Conservation (phyloP, 2,888 invertebrate species). For the Digitonthophagus gazella region DNA sequence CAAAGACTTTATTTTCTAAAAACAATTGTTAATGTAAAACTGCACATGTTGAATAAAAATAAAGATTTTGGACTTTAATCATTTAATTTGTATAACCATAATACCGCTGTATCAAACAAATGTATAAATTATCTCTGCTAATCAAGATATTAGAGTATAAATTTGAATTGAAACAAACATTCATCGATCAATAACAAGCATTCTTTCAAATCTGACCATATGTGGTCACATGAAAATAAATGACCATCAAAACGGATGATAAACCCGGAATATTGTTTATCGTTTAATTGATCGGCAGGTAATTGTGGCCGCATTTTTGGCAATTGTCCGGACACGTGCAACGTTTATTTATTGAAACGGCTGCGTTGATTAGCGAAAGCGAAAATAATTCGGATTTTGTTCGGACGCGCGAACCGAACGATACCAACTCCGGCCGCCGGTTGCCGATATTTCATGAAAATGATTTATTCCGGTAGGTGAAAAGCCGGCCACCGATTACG, state of each 20-base stretch:
- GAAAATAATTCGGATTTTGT: conserved; percentile 11
- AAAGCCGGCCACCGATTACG: conserved; percentile 30
- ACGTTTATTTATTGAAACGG: conserved; percentile 1
- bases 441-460: conserved; percentile 16
- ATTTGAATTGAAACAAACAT: background rate
- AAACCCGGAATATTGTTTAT: background rate
- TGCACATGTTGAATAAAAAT: no score
- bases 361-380: conserved; percentile 13
- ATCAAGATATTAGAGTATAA: no score
- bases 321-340: background rate
- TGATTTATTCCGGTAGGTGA: conserved; percentile 29
- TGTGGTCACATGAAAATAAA: background rate
- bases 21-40: no score
- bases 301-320: conserved; percentile 4
- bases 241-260: no score
- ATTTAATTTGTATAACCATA: no score
- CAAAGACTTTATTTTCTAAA: no score
- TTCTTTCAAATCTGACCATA: background rate
- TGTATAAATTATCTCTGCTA: no score
- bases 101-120: no score
- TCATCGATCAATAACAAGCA: background rate
- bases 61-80: no score
- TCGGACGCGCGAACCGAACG: conserved; percentile 1
- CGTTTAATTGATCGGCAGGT: conserved; percentile 2
- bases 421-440: conserved; percentile 17